Conservation (phyloP, 2,113 vertebrate genomes). For the Taxidea taxus region DNA sequence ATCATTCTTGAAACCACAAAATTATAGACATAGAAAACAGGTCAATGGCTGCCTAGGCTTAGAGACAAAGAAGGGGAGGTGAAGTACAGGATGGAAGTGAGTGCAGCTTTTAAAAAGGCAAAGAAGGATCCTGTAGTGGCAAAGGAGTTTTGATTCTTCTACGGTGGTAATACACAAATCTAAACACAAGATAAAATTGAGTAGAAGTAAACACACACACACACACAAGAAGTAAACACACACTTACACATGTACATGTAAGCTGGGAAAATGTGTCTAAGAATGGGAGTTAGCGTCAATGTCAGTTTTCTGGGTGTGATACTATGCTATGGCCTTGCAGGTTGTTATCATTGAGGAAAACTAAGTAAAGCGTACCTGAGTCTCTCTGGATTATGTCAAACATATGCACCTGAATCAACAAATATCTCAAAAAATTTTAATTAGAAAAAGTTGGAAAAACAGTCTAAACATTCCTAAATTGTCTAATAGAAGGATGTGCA, state of each 20-base stretch:
- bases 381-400: neutral
- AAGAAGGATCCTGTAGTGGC: neutral
- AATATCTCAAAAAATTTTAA: neutral
- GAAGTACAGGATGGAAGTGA: neutral
- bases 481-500: neutral
- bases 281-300: neutral
- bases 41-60: neutral
- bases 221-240: neutral
- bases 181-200: neutral
- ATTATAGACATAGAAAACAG: neutral
- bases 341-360: neutral
- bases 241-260: neutral
- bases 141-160: neutral
- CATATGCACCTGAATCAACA: neutral
- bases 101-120: neutral
- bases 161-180: neutral
- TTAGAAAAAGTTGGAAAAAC: neutral
- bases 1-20: neutral
- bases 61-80: neutral
- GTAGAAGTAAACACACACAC: neutral
- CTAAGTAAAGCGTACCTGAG: neutral
- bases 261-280: neutral
- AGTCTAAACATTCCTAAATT: neutral
- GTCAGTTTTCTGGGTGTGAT: neutral
- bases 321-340: neutral